Conservation (phyloP, 2,113 vertebrate genomes). For the Rhagologus leucostigma region DNA sequence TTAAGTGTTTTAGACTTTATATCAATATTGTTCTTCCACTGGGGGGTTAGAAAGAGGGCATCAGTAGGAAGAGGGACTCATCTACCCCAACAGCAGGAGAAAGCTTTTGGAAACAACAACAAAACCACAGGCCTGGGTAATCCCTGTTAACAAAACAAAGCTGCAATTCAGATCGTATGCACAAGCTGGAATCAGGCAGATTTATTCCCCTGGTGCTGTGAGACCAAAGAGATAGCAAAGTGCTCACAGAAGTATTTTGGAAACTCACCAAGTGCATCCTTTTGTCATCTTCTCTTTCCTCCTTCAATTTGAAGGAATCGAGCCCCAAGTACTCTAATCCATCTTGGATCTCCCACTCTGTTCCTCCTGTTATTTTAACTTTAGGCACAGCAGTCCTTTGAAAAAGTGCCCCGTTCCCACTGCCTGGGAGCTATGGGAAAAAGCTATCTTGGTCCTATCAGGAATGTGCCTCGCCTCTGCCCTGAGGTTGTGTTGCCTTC, state of each 20-base stretch:
- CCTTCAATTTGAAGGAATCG: neutral
- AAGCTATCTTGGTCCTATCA: slow-evolving; percentile 66
- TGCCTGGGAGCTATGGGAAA: slow-evolving; percentile 64
- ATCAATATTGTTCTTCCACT: slow-evolving; percentile 46
- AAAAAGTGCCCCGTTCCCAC: slow-evolving; percentile 59
- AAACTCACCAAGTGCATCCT: slow-evolving; percentile 6
- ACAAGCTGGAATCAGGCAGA: neutral
- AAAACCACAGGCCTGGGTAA: slow-evolving; percentile 36
- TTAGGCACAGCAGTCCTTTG: slow-evolving; percentile 43
- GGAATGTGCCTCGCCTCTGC: slow-evolving; percentile 61
- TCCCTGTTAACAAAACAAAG: slow-evolving; percentile 35
- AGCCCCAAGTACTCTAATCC: neutral
- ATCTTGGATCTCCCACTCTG: neutral
- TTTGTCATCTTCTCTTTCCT: slow-evolving; percentile 17
- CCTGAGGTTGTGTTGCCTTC: slow-evolving; percentile 41
- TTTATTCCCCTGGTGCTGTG: neutral
- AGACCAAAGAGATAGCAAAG: neutral
- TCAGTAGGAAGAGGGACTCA: neutral
- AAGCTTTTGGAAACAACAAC: slow-evolving; percentile 33
- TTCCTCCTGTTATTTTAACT: slow-evolving; percentile 64
- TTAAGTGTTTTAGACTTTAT: slow-evolving; percentile 43
- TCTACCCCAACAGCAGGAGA: neutral
- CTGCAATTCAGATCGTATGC: neutral
- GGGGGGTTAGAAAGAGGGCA: neutral
- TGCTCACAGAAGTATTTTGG: neutral